Percentiles rank a stretch among this genome's conserved stretches.
These are phyloP conservation scores for Epinephelus lanceolatus DNA, from an alignment of 2,113 vertebrate genomes.

Conservation along the genomic window DNA sequence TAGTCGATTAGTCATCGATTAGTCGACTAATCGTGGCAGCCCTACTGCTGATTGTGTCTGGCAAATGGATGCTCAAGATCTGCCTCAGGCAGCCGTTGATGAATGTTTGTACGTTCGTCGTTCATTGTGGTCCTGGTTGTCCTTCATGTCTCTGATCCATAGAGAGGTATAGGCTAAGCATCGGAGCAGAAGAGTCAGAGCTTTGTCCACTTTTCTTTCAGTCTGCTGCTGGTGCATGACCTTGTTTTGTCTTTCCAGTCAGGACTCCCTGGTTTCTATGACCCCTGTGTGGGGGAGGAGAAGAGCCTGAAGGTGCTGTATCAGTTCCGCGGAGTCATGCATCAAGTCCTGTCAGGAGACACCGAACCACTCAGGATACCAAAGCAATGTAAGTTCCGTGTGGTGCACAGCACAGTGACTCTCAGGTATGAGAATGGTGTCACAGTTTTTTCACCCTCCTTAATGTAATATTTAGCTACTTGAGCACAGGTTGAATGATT, in stretches of 20 bases:
- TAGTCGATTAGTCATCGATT: too few species aligned
- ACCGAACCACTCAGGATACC: slow-evolving; percentile 97
- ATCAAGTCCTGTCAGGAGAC: slow-evolving; percentile 95
- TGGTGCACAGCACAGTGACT: background rate
- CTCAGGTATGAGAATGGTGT: background rate
- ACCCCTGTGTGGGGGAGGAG: slow-evolving; percentile 97
- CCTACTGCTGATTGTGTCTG: too few species aligned
- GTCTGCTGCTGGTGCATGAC: slow-evolving; percentile 19
- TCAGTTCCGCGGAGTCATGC: slow-evolving; percentile 97
- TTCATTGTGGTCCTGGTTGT: too few species aligned
- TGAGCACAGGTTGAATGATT: slow-evolving; percentile 14
- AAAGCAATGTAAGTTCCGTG: slow-evolving; percentile 94
- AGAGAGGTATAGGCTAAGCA: too few species aligned
- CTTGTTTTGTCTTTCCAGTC: slow-evolving; percentile 81
- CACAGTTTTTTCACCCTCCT: background rate
- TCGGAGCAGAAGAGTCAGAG: too few species aligned
- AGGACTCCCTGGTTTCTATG: slow-evolving; percentile 97
- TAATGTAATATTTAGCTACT: background rate
- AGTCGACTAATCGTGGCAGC: too few species aligned
- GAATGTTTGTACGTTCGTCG: too few species aligned
- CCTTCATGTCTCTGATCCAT: too few species aligned
- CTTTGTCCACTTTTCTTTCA: too few species aligned
- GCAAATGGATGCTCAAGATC: too few species aligned
- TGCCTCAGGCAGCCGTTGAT: too few species aligned
- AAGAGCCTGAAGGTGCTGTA: slow-evolving; percentile 98